These are phyloP conservation scores for Vidua macroura DNA, from an alignment of 2,113 vertebrate species.

Conservation along the genomic window DNA sequence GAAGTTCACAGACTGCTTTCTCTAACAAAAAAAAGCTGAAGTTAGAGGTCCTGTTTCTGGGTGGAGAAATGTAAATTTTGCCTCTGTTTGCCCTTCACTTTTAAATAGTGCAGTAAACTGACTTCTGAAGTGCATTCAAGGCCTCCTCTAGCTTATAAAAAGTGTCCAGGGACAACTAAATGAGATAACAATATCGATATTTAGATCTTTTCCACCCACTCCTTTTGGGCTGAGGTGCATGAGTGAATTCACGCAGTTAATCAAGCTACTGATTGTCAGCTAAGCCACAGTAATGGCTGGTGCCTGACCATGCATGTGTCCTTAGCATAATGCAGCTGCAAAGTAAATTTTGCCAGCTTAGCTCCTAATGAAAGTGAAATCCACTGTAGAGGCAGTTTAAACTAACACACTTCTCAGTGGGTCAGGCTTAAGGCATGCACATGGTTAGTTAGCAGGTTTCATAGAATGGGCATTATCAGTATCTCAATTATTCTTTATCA, in stretches of 20 bases:
- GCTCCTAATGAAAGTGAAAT: slow-evolving; percentile 40
- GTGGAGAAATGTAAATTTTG: slow-evolving; percentile 4
- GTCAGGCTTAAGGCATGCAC: background rate
- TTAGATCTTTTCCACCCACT: slow-evolving; percentile 13
- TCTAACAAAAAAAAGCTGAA: background rate
- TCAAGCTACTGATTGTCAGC: slow-evolving; percentile 46
- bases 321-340: slow-evolving; percentile 35
- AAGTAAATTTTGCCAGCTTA: slow-evolving; percentile 31
- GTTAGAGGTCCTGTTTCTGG: background rate
- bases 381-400: background rate
- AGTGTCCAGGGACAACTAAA: slow-evolving; percentile 5
- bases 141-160: slow-evolving; percentile 16
- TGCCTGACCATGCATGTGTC: slow-evolving; percentile 36
- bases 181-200: slow-evolving; percentile 38
- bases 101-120: background rate
- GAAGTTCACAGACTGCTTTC: background rate
- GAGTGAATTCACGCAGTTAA: slow-evolving; percentile 50
- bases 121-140: slow-evolving; percentile 27
- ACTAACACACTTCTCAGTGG: background rate
- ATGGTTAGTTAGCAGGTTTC: background rate
- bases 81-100: background rate
- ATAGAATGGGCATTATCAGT: background rate
- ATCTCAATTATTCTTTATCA: background rate
- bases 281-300: background rate
- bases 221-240: background rate